A percentile compares a stretch with the other conserved stretches of the same genome.
Conservation (phyloP, 1,140 invertebrate species). For the Trachelipus rathkii region DNA sequence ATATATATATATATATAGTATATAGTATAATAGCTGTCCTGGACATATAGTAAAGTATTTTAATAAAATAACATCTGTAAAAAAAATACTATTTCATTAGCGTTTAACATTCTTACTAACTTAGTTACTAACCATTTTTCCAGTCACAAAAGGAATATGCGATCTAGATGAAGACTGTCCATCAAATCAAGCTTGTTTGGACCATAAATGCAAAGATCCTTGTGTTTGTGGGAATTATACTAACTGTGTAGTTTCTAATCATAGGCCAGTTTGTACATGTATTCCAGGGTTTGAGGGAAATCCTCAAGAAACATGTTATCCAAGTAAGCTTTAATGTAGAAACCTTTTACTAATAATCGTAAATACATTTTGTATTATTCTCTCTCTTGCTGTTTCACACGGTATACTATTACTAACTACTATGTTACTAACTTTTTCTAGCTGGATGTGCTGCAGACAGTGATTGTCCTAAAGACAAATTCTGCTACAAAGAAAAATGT, state of each 20-base stretch:
- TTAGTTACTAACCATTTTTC: slow-evolving; percentile 27
- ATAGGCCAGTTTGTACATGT: slow-evolving; percentile 49
- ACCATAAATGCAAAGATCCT: slow-evolving; percentile 64
- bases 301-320: slow-evolving; percentile 48
- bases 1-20: too few relatives aligned
- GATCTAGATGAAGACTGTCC: slow-evolving; percentile 67
- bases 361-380: too few relatives aligned
- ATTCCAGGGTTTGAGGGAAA: slow-evolving; percentile 48
- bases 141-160: slow-evolving; percentile 56
- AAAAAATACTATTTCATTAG: too few relatives aligned
- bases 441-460: slow-evolving; percentile 72
- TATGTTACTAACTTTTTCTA: slow-evolving; percentile 48
- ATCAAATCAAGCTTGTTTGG: slow-evolving; percentile 64
- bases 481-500: slow-evolving; percentile 75
- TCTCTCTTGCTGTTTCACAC: background rate
- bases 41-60: too few relatives aligned
- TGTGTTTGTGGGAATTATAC: slow-evolving; percentile 75
- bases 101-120: too few relatives aligned
- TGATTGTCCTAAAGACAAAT: slow-evolving; percentile 67
- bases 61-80: too few relatives aligned
- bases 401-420: background rate
- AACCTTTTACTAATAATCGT: too few relatives aligned
- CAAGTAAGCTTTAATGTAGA: slow-evolving; percentile 39
- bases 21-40: too few relatives aligned
- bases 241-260: slow-evolving; percentile 57